Evolutionary conservation across 2,113 vertebrate genomes (phyloP).

Genomic region (Lepus americanus): DNA sequence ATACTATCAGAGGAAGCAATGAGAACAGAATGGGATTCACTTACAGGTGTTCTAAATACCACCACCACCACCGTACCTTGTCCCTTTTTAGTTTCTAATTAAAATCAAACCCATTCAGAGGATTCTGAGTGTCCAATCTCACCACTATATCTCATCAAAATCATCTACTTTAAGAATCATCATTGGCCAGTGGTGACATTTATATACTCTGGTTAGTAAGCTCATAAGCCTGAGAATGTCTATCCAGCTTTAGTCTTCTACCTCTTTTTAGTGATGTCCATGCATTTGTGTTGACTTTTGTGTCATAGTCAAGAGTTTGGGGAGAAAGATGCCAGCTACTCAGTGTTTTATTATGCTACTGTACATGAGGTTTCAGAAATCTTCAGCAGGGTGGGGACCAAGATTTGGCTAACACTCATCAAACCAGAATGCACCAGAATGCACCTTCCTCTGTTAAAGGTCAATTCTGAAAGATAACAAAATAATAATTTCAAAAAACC

Average conservation of each 20-base stretch:
- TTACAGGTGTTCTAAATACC: background rate
- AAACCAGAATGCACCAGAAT: background rate
- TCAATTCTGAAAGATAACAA: background rate
- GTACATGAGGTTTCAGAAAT: background rate
- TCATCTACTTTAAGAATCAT: background rate
- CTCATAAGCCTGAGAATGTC: background rate
- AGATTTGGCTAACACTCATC: background rate
- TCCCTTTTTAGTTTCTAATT: background rate
- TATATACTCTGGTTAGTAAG: background rate
- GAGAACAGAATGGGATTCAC: background rate
- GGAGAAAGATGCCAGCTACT: background rate
- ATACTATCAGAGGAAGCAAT: background rate
- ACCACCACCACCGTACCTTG: background rate
- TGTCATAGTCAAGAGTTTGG: background rate
- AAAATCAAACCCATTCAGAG: background rate
- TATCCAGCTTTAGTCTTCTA: background rate
- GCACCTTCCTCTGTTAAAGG: conserved; percentile 7
- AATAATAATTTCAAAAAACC: background rate
- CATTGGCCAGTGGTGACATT: background rate
- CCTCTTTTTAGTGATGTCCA: background rate
- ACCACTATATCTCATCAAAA: background rate
- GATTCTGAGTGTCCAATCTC: background rate
- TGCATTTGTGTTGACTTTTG: background rate
- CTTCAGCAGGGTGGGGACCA: background rate
- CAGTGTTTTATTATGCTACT: background rate